phyloP scores from a whole-genome alignment of 2,797 vertebrate species.

The Danionella dracula region DNA sequence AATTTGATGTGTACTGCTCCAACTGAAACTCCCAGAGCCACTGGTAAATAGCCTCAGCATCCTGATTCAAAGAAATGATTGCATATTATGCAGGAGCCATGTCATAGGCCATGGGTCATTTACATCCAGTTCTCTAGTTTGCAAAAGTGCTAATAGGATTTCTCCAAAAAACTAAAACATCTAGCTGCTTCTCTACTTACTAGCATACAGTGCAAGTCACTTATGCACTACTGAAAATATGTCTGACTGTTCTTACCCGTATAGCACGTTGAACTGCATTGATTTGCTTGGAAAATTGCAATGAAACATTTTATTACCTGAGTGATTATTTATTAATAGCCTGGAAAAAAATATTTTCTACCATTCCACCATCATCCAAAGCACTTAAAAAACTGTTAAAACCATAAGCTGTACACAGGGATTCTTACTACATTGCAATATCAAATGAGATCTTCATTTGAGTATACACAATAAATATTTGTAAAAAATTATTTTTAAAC shows the following conservation, averaged over 20 bases:
- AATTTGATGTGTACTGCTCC: slow-evolving; percentile 86
- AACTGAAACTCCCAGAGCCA: slow-evolving; percentile 94
- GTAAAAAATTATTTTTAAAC: too few species aligned
- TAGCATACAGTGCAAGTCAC: neutral
- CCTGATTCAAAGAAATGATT: slow-evolving; percentile 60
- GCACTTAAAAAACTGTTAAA: neutral
- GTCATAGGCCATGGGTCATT: neutral
- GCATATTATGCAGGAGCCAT: neutral
- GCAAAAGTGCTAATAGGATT: neutral
- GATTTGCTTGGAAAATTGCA: neutral
- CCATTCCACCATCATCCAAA: neutral
- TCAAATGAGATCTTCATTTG: too few species aligned
- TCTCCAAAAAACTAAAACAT: neutral
- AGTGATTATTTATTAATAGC: too few species aligned
- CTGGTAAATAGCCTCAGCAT: slow-evolving; percentile 89
- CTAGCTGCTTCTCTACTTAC: neutral
- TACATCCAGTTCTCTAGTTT: neutral
- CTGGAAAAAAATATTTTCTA: neutral
- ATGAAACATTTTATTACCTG: neutral
- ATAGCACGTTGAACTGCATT: neutral
- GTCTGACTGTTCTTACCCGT: neutral
- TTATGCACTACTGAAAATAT: neutral
- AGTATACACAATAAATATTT: too few species aligned
- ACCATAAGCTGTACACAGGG: too few species aligned
- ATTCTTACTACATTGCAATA: too few species aligned